Base-by-base conservation (phyloP, 2,113 vertebrate species). In the Campylomormyrus numenius region DNA sequence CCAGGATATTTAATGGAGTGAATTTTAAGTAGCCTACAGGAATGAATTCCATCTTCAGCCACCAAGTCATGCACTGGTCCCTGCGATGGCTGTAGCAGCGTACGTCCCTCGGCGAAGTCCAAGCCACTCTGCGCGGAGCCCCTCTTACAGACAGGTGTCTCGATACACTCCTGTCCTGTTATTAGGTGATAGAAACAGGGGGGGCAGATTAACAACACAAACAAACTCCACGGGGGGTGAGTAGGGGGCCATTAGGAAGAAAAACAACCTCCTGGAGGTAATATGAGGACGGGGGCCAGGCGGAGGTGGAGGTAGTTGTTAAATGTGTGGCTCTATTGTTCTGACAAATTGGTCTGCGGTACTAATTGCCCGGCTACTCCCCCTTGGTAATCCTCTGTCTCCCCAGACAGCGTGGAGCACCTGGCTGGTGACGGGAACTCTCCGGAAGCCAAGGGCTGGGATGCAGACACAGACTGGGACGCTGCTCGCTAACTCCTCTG, bases 361-460 rank as follows among this genome's bases (percentile, higher is more conserved):
- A 94, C 91, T 96, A 96, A 95, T 95, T 93, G 94, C 91, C 92
- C 93, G 93, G 94, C 95, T 95, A 95, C 95, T 94, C 94, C 93
- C 94, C 93, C 92, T 94, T 90, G 90, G 58, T 90, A 93, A 92
- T 92, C 93, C 86, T n/a, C 94, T 92, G 95, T 96, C 96, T 96
- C 83, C 89, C 56, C 66, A 89, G 91, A 93, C 90, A 92, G 91
- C 93, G 93, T 93, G 87, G 92, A 49, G 85, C 90, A 90, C 90
- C 89, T 90, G 52, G 90, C 74, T 91, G 92, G 91, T 92, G 92
- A 90, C 92, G 89, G 90, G 27, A 91, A 89, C 87, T 89, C 90
- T 42, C 85, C 87, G 84, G 70, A 58, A 88, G 74, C 74, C 35
- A 39, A 77, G 31, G 70, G 31, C 70, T 35, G 31, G 31, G 70